phyloP scores from a whole-genome alignment of 2,113 vertebrate species.

The Dromiciops gliroides region DNA sequence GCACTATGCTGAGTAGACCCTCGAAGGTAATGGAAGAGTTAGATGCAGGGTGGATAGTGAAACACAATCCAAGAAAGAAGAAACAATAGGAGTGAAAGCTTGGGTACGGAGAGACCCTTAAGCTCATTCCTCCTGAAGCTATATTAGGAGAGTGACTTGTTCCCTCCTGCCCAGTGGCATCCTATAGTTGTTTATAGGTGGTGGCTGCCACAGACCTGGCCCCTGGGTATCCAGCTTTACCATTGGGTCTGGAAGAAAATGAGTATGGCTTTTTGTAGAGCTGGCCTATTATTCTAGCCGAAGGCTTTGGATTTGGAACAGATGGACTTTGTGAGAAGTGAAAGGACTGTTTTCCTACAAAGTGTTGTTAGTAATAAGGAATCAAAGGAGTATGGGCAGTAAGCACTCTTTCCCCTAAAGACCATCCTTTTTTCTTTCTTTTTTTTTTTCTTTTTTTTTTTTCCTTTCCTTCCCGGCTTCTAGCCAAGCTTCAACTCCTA shows the following conservation, averaged over 20 bases:
- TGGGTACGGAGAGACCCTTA: neutral
- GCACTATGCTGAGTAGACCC: neutral
- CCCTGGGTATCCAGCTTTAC: neutral
- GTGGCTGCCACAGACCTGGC: neutral
- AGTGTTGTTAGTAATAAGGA: slow-evolving; percentile 42
- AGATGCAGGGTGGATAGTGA: too few relatives aligned
- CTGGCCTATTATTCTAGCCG: slow-evolving; percentile 44
- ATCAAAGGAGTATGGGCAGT: neutral
- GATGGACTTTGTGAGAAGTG: neutral
- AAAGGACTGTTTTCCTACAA: neutral
- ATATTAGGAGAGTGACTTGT: neutral
- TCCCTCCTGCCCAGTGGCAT: neutral
- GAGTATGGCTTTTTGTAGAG: neutral
- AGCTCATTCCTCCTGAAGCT: neutral
- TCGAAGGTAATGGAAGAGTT: too few relatives aligned
- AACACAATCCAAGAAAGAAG: accelerated
- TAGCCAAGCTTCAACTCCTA: neutral
- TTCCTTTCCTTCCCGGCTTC: accelerated
- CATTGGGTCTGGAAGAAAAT: slow-evolving; percentile 12
- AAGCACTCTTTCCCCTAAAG: neutral
- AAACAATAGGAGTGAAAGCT: accelerated
- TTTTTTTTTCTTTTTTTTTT: too few relatives aligned
- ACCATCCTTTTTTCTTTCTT: neutral
- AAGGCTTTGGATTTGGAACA: slow-evolving; percentile 38
- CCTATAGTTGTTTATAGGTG: neutral